A percentile compares a stretch with the other conserved stretches of the same genome.
These are phyloP conservation scores for Megaceryle torquata DNA, from an alignment of 2,113 vertebrate species.

Conservation along the genomic window DNA sequence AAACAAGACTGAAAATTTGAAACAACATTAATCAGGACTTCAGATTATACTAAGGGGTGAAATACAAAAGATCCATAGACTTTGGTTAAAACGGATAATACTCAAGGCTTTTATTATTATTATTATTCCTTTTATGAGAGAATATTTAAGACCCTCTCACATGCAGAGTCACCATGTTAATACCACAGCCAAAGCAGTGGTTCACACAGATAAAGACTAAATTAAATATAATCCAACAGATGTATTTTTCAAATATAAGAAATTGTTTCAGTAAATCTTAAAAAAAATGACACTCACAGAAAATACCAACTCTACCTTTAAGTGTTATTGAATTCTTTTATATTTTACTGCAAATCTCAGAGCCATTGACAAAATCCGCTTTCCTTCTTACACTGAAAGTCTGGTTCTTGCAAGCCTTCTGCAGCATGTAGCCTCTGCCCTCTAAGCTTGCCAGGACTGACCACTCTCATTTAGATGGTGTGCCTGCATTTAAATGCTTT, in stretches of 20 bases:
- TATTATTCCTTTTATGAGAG: slow-evolving; percentile 23
- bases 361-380: background rate
- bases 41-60: background rate
- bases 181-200: slow-evolving; percentile 10
- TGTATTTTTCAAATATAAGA: background rate
- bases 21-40: slow-evolving; percentile 16
- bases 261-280: background rate
- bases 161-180: slow-evolving; percentile 23
- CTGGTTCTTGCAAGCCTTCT: background rate
- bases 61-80: slow-evolving; percentile 5
- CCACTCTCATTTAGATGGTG: background rate
- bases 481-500: background rate
- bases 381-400: background rate
- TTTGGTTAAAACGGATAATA: slow-evolving; percentile 28
- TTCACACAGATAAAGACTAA: slow-evolving; percentile 14
- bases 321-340: background rate
- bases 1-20: background rate
- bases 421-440: background rate
- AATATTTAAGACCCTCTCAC: slow-evolving; percentile 48
- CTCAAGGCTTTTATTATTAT: background rate
- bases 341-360: background rate
- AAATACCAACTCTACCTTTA: background rate
- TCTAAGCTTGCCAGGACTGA: background rate
- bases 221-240: slow-evolving; percentile 18
- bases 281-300: slow-evolving; percentile 1